phyloP scores from a whole-genome alignment of 2,797 vertebrate species.

The Hydrolagus colliei region DNA sequence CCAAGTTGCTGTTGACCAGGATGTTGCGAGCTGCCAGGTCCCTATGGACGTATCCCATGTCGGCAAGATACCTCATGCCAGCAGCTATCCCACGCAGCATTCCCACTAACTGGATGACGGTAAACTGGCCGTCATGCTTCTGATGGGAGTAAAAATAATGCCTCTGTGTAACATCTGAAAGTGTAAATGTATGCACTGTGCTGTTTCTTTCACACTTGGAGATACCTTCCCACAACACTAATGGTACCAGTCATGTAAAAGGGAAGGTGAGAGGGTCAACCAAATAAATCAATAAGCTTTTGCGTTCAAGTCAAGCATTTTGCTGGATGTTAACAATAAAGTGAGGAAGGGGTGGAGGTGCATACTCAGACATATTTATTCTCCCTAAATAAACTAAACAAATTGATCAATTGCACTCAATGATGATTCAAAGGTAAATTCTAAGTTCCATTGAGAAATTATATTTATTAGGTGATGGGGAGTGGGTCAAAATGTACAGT shows the following conservation, averaged over 20 bases:
- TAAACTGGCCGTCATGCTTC: conserved; percentile 97
- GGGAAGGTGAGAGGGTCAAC: background rate
- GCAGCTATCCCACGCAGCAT: conserved; percentile 95
- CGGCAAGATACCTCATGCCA: conserved; percentile 93
- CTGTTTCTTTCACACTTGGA: no score
- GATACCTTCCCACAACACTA: no score
- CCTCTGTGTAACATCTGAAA: background rate
- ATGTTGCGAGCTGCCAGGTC: conserved; percentile 95
- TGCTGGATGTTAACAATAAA: no score
- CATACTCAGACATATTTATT: no score
- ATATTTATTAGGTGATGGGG: no score
- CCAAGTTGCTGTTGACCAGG: conserved; percentile 98
- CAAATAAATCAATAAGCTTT: background rate
- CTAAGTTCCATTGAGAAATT: no score
- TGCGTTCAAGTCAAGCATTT: background rate
- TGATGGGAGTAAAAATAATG: conserved; percentile 42
- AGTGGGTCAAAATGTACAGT: no score
- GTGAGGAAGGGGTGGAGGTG: no score
- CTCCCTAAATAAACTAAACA: no score
- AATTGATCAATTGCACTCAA: no score
- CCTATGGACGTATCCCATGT: conserved; percentile 97
- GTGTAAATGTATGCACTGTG: background rate
- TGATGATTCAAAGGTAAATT: no score
- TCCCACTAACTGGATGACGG: conserved; percentile 92
- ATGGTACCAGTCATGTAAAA: background rate